These are phyloP conservation scores for Percina caprodes DNA, from an alignment of 2,113 vertebrate species.

Conservation along the genomic window DNA sequence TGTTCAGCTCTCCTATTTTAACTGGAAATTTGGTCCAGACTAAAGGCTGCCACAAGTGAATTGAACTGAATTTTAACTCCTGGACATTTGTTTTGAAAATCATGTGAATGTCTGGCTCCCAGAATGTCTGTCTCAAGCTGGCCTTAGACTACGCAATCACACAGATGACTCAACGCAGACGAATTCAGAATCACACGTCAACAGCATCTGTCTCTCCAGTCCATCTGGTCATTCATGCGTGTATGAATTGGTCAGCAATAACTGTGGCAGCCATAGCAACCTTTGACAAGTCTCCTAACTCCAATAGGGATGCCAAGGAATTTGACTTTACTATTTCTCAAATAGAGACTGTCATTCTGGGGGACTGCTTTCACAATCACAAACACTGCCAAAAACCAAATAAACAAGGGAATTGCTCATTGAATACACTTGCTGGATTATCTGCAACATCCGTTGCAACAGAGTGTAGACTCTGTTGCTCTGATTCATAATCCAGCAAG, in stretches of 20 bases:
- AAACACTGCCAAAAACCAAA: constrained; percentile 13
- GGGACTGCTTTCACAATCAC: not conserved
- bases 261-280: not conserved
- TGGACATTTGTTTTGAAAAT: constrained; percentile 42
- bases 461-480: no score
- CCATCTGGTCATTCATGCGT: constrained; percentile 1
- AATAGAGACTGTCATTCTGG: not conserved
- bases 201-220: constrained; percentile 5
- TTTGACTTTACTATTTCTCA: not conserved
- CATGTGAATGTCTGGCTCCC: constrained; percentile 33
- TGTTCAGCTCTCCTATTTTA: not conserved
- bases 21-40: constrained; percentile 6
- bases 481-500: no score
- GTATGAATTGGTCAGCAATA: constrained; percentile 11
- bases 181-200: constrained; percentile 14
- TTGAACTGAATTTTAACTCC: constrained; percentile 50
- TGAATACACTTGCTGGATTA: not conserved
- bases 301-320: not conserved
- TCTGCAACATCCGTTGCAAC: not conserved
- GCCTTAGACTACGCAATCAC: constrained; percentile 41
- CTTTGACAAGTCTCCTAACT: not conserved
- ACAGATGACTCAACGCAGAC: constrained; percentile 46
- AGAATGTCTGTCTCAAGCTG: constrained; percentile 3
- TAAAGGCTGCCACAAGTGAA: constrained; percentile 10
- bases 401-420: not conserved